Conservation (phyloP, 2,888 invertebrate species). For the Drosophila ochracea region DNA sequence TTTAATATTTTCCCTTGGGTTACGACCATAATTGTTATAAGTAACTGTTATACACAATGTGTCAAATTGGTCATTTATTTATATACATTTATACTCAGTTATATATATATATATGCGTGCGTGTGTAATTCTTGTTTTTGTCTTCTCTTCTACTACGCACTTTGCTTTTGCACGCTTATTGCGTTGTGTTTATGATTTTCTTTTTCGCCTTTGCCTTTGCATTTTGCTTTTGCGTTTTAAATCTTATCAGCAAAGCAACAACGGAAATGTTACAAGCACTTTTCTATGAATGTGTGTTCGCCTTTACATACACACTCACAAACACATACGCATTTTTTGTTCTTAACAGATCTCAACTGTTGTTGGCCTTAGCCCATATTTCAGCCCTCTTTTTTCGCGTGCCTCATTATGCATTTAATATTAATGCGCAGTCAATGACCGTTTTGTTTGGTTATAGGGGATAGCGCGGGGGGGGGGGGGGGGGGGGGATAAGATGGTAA, state of each 20-base stretch:
- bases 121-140: conserved; percentile 24
- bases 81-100: conserved; percentile 5
- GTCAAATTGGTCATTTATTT: conserved; percentile 26
- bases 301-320: not conserved
- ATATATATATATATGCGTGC: not conserved
- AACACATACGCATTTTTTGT: conserved; percentile 14
- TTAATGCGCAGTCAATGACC: conserved; percentile 67
- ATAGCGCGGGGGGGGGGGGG: not conserved
- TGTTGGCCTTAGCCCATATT: conserved; percentile 53
- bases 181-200: conserved; percentile 69
- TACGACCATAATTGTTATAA: conserved; percentile 8
- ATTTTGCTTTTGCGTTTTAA: conserved; percentile 78
- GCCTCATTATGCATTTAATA: conserved; percentile 55
- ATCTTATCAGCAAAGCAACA: conserved; percentile 74
- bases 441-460: not conserved
- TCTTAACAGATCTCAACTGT: conserved; percentile 30
- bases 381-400: conserved; percentile 22
- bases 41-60: conserved; percentile 40
- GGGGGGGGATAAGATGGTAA: conserved; percentile 1
- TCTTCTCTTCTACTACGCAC: conserved; percentile 69
- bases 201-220: conserved; percentile 66
- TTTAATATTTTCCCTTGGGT: conserved; percentile 3
- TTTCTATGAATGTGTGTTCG: conserved; percentile 18
- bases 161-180: conserved; percentile 66
- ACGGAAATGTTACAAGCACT: conserved; percentile 35